A percentile compares a stretch with the other conserved stretches of the same genome.
phyloP scores from a whole-genome alignment of 2,888 invertebrate genomes.

The Seira sanloemensis region DNA sequence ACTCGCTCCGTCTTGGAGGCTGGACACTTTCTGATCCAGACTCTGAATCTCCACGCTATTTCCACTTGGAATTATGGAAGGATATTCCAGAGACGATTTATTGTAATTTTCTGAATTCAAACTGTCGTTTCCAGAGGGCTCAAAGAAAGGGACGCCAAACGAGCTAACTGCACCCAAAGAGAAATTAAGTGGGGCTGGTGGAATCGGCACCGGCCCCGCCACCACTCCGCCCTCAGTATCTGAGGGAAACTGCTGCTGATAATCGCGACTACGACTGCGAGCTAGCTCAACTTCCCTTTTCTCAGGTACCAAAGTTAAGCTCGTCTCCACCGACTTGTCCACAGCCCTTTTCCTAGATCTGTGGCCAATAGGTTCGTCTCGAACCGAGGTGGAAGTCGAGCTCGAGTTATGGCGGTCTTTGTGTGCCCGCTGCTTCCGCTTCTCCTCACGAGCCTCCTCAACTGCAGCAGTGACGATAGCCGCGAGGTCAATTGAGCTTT shows the following conservation, averaged over 20 bases:
- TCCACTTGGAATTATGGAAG: slow-evolving; percentile 28
- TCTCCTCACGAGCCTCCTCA: slow-evolving; percentile 54
- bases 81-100: slow-evolving; percentile 5
- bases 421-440: slow-evolving; percentile 15
- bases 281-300: not conserved
- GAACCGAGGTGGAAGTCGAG: not conserved
- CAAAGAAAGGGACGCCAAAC: no score
- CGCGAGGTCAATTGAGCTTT: slow-evolving; percentile 51
- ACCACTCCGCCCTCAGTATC: slow-evolving; percentile 29
- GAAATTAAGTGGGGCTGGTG: no score
- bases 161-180: no score
- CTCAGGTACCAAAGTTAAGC: not conserved
- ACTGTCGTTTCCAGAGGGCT: no score
- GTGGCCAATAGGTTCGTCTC: no score
- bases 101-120: no score
- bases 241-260: slow-evolving; percentile 43
- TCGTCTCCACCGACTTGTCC: slow-evolving; percentile 26
- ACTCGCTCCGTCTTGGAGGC: not conserved
- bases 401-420: not conserved
- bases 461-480: slow-evolving; percentile 59
- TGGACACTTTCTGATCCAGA: slow-evolving; percentile 22
- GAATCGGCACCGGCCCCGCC: no score
- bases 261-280: no score
- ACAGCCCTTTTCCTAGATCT: not conserved
- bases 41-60: slow-evolving; percentile 22